A percentile compares a stretch with the other conserved stretches of the same genome.
Conservation (phyloP, 2,113 vertebrate species). For the Bucco capensis region DNA sequence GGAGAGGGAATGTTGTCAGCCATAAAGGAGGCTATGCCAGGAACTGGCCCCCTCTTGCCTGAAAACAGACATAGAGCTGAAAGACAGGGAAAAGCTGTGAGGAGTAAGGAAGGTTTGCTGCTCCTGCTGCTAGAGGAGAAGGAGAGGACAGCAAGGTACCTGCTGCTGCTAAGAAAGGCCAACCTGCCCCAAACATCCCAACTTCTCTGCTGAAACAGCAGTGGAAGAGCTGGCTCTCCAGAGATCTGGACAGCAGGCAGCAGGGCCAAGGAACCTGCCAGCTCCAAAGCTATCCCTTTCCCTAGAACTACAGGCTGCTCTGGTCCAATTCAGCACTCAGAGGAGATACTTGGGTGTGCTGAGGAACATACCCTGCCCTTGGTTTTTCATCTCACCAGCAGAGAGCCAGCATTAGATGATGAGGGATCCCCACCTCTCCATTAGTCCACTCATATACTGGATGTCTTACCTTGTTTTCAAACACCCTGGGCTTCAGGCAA, state of each 20-base stretch:
- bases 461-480: background rate
- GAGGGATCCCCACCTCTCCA: background rate
- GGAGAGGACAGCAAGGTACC: background rate
- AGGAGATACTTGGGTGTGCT: background rate
- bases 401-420: background rate
- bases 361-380: background rate
- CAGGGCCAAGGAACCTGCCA: background rate
- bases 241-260: rapidly evolving
- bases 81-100: background rate
- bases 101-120: background rate
- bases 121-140: background rate
- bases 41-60: background rate
- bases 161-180: background rate
- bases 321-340: background rate
- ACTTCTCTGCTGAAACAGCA: background rate
- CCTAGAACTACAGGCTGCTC: background rate
- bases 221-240: background rate
- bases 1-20: background rate
- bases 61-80: background rate
- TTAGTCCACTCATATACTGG: background rate
- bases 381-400: background rate
- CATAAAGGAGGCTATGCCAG: background rate
- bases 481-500: background rate
- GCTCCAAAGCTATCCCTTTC: background rate
- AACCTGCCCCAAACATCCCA: background rate